phyloP scores from a whole-genome alignment of 2,113 vertebrate genomes.

The Hemibagrus wyckioides region DNA sequence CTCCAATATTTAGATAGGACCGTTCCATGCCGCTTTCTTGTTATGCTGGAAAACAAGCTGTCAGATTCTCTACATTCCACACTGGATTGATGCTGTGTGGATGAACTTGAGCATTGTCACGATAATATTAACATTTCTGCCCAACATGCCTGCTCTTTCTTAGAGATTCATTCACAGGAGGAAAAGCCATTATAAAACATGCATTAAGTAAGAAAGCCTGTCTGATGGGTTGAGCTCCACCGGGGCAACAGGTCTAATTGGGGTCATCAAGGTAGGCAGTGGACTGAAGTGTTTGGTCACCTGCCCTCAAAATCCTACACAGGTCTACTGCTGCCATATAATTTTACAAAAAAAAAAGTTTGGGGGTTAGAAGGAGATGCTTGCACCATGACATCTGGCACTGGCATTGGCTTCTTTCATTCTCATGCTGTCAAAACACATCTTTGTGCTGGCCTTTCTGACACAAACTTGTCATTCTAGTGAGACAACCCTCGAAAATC shows the following conservation, averaged over 20 bases:
- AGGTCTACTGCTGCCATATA: background rate
- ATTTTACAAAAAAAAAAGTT: background rate
- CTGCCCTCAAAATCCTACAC: background rate
- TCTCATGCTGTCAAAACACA: background rate
- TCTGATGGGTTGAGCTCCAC: slow-evolving; percentile 9
- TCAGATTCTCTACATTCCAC: slow-evolving; percentile 81
- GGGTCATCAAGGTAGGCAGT: slow-evolving; percentile 2
- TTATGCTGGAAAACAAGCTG: slow-evolving; percentile 72
- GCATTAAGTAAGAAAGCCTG: slow-evolving; percentile 19
- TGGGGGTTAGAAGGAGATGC: background rate
- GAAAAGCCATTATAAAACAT: slow-evolving; percentile 32
- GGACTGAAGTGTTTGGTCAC: background rate
- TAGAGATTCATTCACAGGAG: slow-evolving; percentile 1
- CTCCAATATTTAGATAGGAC: slow-evolving; percentile 75
- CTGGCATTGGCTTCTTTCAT: background rate
- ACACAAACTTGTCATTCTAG: background rate
- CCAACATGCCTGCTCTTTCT: background rate
- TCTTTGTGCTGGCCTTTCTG: background rate
- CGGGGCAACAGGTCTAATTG: background rate
- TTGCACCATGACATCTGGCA: background rate
- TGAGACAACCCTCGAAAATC: background rate
- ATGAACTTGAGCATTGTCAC: slow-evolving; percentile 65
- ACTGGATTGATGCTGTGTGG: slow-evolving; percentile 77
- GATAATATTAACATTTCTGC: slow-evolving; percentile 13
- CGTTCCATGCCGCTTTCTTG: slow-evolving; percentile 73